phyloP scores from a whole-genome alignment of 2,888 invertebrate genomes.

The Acrobasis suavella region DNA sequence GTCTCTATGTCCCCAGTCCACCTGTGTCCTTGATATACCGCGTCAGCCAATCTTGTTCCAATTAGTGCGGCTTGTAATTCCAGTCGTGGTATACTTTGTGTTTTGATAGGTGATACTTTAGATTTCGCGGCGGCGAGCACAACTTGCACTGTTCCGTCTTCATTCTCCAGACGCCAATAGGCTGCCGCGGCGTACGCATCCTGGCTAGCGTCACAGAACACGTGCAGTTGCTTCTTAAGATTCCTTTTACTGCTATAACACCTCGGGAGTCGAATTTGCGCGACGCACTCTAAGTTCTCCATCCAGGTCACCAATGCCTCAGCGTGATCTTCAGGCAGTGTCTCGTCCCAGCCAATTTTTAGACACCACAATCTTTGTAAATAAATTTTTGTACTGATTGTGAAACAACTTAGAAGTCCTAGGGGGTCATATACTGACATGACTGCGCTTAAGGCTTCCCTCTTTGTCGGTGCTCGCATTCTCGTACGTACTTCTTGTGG shows the following conservation, averaged over 20 bases:
- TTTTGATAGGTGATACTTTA: neutral
- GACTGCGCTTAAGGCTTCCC: neutral
- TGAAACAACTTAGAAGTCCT: no score
- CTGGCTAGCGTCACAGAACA: constrained; percentile 36
- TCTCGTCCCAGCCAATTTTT: no score
- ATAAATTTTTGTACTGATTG: no score
- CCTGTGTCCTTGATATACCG: constrained; percentile 25
- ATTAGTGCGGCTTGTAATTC: neutral
- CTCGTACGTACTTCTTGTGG: no score
- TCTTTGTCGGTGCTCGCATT: neutral
- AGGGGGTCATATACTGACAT: no score
- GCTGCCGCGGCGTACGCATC: neutral
- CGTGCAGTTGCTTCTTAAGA: constrained; percentile 27
- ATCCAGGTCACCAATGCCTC: no score
- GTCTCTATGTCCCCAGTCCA: no score
- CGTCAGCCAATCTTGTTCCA: constrained; percentile 22
- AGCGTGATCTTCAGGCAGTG: no score
- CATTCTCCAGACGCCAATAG: neutral
- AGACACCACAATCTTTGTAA: no score
- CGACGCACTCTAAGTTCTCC: no score
- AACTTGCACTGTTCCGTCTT: neutral
- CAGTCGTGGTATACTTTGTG: neutral
- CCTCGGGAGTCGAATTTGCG: no score
- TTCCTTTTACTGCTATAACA: no score
- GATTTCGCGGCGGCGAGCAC: neutral